Evolutionary conservation across 2,113 vertebrate species (phyloP).

Genomic region (Nibea albiflora): DNA sequence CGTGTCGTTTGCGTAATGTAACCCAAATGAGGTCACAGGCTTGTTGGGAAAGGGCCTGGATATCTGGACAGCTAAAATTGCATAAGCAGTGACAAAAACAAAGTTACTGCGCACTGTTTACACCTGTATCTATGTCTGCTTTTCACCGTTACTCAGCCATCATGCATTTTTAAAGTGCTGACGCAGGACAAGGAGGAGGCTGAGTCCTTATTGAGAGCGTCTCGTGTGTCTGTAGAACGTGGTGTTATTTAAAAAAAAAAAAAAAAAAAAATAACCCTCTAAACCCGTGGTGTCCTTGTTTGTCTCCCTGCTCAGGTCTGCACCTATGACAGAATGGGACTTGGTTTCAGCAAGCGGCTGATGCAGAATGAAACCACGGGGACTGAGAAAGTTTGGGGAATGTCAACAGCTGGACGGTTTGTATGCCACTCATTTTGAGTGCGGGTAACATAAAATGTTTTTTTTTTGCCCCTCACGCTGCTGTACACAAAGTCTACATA

Average conservation of each 20-base stretch:
- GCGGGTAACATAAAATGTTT: neutral
- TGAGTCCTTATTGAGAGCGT: neutral
- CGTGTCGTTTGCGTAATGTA: conserved; percentile 71
- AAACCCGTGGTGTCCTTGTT: conserved; percentile 17
- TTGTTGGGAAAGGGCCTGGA: conserved; percentile 35
- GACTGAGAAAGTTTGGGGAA: conserved; percentile 83
- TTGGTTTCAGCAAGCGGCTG: conserved; percentile 84
- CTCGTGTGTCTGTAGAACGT: conserved; percentile 23
- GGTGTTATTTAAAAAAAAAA: neutral
- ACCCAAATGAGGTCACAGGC: conserved; percentile 68
- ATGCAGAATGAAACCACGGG: conserved; percentile 83
- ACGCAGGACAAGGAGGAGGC: neutral
- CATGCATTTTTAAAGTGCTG: conserved; percentile 30
- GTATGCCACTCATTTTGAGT: neutral
- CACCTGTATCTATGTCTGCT: neutral
- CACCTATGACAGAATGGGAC: conserved; percentile 84
- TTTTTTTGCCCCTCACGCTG: neutral
- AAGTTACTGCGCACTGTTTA: conserved; percentile 1
- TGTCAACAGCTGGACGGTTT: conserved; percentile 85
- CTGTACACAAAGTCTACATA: neutral
- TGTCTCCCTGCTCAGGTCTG: conserved; percentile 80
- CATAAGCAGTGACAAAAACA: conserved; percentile 33
- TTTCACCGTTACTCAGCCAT: neutral
- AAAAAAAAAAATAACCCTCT: neutral
- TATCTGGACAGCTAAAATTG: conserved; percentile 45